A percentile compares a stretch with the other conserved stretches of the same genome.
These are phyloP conservation scores for Neogobius melanostomus DNA, from an alignment of 2,113 vertebrate species.

Conservation along the genomic window DNA sequence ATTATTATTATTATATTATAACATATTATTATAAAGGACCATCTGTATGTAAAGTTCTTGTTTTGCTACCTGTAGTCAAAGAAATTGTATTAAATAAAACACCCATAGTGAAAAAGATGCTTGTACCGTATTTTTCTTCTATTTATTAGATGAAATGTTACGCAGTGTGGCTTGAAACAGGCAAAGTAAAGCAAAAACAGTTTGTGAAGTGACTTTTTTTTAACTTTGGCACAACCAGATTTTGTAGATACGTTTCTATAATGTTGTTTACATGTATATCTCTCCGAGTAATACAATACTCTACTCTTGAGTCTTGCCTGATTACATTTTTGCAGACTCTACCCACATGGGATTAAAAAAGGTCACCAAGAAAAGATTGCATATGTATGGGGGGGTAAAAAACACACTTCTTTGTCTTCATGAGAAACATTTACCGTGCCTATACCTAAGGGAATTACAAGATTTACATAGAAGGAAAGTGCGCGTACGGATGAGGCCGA, in stretches of 20 bases:
- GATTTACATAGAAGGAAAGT: conserved; percentile 49
- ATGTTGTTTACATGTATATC: background rate
- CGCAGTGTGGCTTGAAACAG: no score
- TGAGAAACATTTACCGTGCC: conserved; percentile 26
- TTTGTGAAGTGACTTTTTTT: no score
- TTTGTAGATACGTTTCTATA: background rate
- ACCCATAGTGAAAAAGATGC: no score
- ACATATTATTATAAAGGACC: no score
- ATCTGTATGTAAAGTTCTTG: no score
- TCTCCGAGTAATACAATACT: background rate
- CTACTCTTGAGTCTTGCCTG: background rate
- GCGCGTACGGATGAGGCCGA: conserved; percentile 30
- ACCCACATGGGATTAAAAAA: background rate
- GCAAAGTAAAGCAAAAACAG: no score
- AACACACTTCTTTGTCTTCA: background rate
- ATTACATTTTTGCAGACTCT: background rate
- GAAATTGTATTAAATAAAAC: no score
- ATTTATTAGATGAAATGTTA: no score
- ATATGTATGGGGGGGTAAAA: conserved; percentile 7
- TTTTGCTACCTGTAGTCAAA: no score
- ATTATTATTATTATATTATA: no score
- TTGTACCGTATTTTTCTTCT: no score
- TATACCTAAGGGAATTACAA: conserved; percentile 32
- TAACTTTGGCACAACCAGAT: no score
- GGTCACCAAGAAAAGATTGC: conserved; percentile 24